Base-by-base conservation (phyloP, 2,113 vertebrate genomes). In the Mobula hypostoma region DNA sequence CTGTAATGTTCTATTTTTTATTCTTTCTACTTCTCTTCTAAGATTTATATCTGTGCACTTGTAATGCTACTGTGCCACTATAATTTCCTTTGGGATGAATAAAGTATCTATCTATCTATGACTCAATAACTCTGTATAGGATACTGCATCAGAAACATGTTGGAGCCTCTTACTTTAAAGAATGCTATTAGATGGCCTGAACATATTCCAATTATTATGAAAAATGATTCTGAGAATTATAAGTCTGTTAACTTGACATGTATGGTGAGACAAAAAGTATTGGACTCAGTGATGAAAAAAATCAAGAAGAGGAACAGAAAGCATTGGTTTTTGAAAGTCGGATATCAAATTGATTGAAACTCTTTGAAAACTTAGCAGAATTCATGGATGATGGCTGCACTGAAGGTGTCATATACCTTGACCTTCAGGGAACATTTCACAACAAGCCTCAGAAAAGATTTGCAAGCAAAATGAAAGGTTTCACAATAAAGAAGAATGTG, bases 201-300 rank as follows among this genome's bases (percentile, higher is more conserved):
- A 70, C n/a, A 70, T 92, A 70, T 92, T 92, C 88, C 88, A 92
- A 92, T 92, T 92, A 70, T 72, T 32, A 92, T 68, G 88, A 92
- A 92, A 63, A n/a, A 92, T 15, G 66, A 92, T 68, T n/a, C 88
- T 70, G n/a, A 68, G n/a, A 92, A 70, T 92, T 70, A 92, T 92
- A 92, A 70, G 88, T 63, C 66, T 92, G 63, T 70, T 92, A 70
- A 92, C 88, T 70, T 68, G 88, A 70, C 63, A 90, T 90, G n/a
- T 70, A 92, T 17, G 36, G 66, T 70, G 63, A 36, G 32, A n/a
- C 2, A 72, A 92, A 32, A 32, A 92, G 68, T 40, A 70, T 70
- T 92, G 63, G 88, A 92, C n/a, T 36, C 88, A 70, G 21, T 92
- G 17, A 92, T 68, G 9, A 92, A 92, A n/a, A 92, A 70, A 70